Evolutionary conservation across 2,797 vertebrate genomes (phyloP), one percentile per base, ranked within the genome.

Genomic region (Hybognathus amarus): DNA sequence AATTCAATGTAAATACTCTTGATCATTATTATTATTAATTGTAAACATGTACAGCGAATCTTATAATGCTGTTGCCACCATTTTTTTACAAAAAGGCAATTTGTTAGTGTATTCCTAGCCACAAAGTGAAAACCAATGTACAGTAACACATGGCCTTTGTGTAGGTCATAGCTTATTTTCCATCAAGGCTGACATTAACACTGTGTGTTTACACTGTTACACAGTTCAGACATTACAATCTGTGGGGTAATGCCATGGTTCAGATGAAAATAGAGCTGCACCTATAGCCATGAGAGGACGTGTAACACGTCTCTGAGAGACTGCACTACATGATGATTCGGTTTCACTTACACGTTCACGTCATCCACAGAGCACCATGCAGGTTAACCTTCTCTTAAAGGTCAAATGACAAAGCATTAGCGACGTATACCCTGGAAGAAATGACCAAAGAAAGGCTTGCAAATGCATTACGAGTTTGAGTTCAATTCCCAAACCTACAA

Each of bases 341-440:
- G 33, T 56, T 40, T 63, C 20, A 50, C 54, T 61, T 78, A 45
- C 36, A 27, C 38, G 18, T 81, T 66, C 15, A 63, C 30, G 33
- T 70, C 4, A 66, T 18, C 7, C 27, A 52, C 17, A 27, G 42
- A 42, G 8, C 61, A 20, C 1, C 45, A 6, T 9, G 8, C 33
- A 20, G 11, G 22, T 64, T 64, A 64, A 74, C 15, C 56, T 75
- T 56, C 61, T 76, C 17, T 15, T 52, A 75, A 67, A 82, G 80
- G 70, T 66, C 80, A 75, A 75, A 75, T 5, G 5, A 54, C 61
- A 67, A 17, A 75, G 30, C 24, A 56, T 69, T 22, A 63, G 20
- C 27, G 20, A 40, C 30, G 15, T 5, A 17, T 20, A 67, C n/a
- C 18, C 54, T 81, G 12, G 13, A 70, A 70, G 24, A 42, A 63